Base-by-base conservation (phyloP, 2,113 vertebrate species). In the Prietella phreatophila region DNA sequence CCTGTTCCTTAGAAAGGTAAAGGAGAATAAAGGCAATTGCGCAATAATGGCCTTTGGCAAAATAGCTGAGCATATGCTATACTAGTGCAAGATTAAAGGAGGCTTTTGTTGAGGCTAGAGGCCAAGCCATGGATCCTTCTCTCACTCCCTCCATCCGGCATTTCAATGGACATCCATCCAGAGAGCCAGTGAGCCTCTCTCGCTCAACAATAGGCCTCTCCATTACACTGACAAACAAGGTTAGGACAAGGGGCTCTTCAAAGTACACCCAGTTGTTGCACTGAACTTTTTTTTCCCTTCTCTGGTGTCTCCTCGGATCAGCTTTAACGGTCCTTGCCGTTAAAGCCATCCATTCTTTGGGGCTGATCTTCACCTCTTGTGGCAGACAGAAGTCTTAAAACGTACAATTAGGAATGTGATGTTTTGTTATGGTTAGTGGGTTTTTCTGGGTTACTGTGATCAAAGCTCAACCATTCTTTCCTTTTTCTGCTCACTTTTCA, bases 31-130 rank as follows among this genome's bases (percentile, higher is more conserved):
- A 88, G 82, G 85, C 89, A 86, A 89, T 89, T 85, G 88, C 87
- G 89, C 84, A 92, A 90, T 92, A 92, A 91, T 93, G 89, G 85
- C 90, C 87, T 89, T 92, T 91, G 89, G 86, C 89, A 89, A 91
- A 86, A 91, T 85, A 83, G 67, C n/a, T 20, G 80, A 91, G 79
- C 92, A 91, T 92, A 91, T 92, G 91, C 88, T 88, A 73, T 56
- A 78, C 78, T 71, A 81, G 84, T 83, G 82, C 81, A 63, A 89
- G 89, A 89, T 90, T 90, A 93, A 90, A 89, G 75, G 80, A 84
- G 39, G 81, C 87, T 86, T 90, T 92, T 92, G 92, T 92, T 92
- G 69, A 71, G 87, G 84, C 84, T 80, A 78, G 84, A 86, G 89
- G 84, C 87, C 90, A 78, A 87, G 86, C 89, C 86, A 91, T 90